Evolutionary conservation across 2,797 vertebrate genomes (phyloP), one percentile per base, ranked within the genome.

Genomic region (Todus mexicanus): DNA sequence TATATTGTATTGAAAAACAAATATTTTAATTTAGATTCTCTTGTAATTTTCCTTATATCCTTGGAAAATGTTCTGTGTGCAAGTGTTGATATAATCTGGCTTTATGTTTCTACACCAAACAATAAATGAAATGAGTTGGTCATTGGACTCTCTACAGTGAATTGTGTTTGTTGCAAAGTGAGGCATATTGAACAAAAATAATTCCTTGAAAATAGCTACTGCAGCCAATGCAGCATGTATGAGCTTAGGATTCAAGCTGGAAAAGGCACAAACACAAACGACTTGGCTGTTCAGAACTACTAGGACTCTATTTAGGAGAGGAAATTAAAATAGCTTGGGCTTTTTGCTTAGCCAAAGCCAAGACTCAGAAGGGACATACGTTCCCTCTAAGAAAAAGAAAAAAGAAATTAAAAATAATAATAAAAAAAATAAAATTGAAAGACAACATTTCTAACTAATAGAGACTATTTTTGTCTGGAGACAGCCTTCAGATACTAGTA

Each of bases 211-310:
- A 94, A 80, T 9, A 74, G 59, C n/a, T 77, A 31, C 43, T 63
- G 38, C 54, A 72, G 57, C 65, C 57, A 82, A 38, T 7, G 66
- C 26, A 75, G 43, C n/a, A 76, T 23, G 60, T 66, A 82, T 19
- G 11, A 89, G 31, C 4, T 92, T 38, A 47, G 40, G 48, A 70
- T 51, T 84, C 38, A 79, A 60, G 20, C 51, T 68, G 74, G 56
- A 93, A 64, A 3, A 82, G 38, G 23, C 60, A 90, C 37, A 84
- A 90, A 90, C 63, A 78, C n/a, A 91, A 94, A 89, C 33, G 12
- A 87, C 23, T 60, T 56, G 10, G 7, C 64, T 77, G 37, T 10
- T 94, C 42, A 65, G 42, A 91, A 84, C 4, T 59, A 91, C 2
- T 31, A 4, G 10, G 37, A 76, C 10, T 45, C 29, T 84, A 2